Base-by-base conservation (phyloP, 2,888 invertebrate species). In the Synanthedon andrenaeformis region DNA sequence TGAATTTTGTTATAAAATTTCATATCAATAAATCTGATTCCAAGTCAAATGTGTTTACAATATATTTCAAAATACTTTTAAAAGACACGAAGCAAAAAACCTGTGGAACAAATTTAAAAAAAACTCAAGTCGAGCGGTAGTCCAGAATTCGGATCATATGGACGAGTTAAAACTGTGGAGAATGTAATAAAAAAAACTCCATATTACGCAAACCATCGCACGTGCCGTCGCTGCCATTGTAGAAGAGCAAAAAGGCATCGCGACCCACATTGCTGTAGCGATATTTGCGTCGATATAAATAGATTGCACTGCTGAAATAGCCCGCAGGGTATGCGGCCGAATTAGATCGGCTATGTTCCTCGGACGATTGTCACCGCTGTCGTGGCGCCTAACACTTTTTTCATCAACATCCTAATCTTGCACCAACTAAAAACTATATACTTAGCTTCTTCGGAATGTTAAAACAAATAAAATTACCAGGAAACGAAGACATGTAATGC, bases 231-330 rank as follows among this genome's bases (percentile, higher is more conserved):
- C 45, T 12, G 45, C 45, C 14, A 45, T 45, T 45, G 45, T 45
- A 45, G 45, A 45, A 45, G 53, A 55, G 57, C 55, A 59, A 61
- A 35, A 70, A 70, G 71, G 76, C 73, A 76, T 76, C 67, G 65
- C 80, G 81, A 82, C 80, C 82, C 81, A 81, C 78, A 81, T 80
- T 64, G 69, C 61, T 45, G 58, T 56, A 59, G 58, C 63, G 61
- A 65, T 76, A 74, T 76, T 77, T 77, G 71, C 68, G 65, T 57
- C 51, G 53, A 49, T 80, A 80, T 70, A 66, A 65, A 69, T 82
- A 82, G 78, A 6, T n/a, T 45, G 17, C 53, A 4, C 59, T 74
- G 81, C 81, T 78, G 77, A 82, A 83, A 82, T 82, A 81, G 72
- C 72, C 75, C 74, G 72, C 82, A 75, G 79, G 79, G 73, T 74